Percentiles rank a stretch among this genome's conserved stretches.
These are phyloP conservation scores for Brachionus asplanchnoidis DNA, from an alignment of 1,140 invertebrate genomes.

Conservation along the genomic window DNA sequence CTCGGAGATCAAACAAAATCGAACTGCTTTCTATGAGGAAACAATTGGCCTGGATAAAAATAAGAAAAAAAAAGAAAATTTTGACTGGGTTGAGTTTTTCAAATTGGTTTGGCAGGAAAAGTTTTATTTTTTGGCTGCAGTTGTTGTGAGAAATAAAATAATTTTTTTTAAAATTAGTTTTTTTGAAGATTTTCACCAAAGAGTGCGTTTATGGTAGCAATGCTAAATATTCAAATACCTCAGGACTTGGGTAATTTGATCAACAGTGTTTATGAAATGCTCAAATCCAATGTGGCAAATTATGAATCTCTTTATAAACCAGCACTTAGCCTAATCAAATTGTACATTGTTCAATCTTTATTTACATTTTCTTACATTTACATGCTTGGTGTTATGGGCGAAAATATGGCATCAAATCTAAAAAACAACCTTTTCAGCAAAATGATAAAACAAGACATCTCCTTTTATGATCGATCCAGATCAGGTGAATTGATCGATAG, in stretches of 20 bases:
- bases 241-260: constrained; percentile 69
- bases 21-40: constrained; percentile 27
- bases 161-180: not conserved
- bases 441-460: constrained; percentile 77
- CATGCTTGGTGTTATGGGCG: constrained; percentile 75
- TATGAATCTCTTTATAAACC: constrained; percentile 66
- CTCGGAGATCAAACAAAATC: constrained; percentile 1
- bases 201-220: constrained; percentile 72
- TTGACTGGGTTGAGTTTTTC: constrained; percentile 30
- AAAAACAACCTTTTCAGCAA: constrained; percentile 75
- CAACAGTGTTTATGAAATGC: constrained; percentile 65
- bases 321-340: constrained; percentile 63
- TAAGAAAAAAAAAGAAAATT: not conserved
- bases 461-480: constrained; percentile 81
- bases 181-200: constrained; percentile 54
- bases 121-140: constrained; percentile 40
- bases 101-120: constrained; percentile 23
- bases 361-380: constrained; percentile 85
- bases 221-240: constrained; percentile 76
- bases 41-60: not conserved
- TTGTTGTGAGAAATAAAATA: not conserved
- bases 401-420: constrained; percentile 73
- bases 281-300: constrained; percentile 46
- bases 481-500: constrained; percentile 79
- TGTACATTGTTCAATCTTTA: constrained; percentile 69